Evolutionary conservation across 2,113 vertebrate species (phyloP), one percentile per base, ranked within the genome.

Genomic region (Grus americana): DNA sequence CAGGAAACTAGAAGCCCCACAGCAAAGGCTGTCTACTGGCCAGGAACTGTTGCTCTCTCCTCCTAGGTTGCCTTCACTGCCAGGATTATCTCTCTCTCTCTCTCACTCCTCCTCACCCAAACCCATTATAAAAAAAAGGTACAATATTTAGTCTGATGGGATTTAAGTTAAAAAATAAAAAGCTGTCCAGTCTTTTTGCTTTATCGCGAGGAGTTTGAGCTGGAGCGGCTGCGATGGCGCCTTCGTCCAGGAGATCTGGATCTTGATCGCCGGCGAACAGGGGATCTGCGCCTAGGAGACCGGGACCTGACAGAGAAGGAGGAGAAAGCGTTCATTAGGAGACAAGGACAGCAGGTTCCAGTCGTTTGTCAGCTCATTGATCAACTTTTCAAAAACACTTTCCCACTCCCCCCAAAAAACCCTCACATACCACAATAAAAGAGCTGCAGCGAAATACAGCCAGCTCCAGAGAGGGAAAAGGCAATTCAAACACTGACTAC

Each of bases 121-220:
- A 92, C 57, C 71, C 72, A 40, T 79, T 95, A 94, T 95, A 74
- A 91, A 94, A 92, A 97, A 96, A 96, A 93, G 36, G 54, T 97
- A 98, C 88, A 94, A 93, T 96, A 96, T 94, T 95, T 73, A 90
- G 85, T 59, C 65, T 91, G 84, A 82, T 12, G 76, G 80, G 80
- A 76, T 81, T 93, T 95, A 97, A 98, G 91, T 97, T 97, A 97
- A 92, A 96, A 97, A 97, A 94, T 76, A 86, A 86, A 90, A 92
- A 95, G 94, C 80, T 88, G 90, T 90, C 88, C 71, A 14, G 94
- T 49, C 83, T 88, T 93, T 83, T 79, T 86, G 82, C 55, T 98
- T 97, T 99, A 99, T 98, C 99, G 98, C 13, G 99, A 99, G 32
- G 99, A 99, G 98, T 99, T 99, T 22, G 99, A 99, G 94, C 99